Evolutionary conservation across 2,113 vertebrate genomes (phyloP), one percentile per base, ranked within the genome.

Genomic region (Ciconia stormi): DNA sequence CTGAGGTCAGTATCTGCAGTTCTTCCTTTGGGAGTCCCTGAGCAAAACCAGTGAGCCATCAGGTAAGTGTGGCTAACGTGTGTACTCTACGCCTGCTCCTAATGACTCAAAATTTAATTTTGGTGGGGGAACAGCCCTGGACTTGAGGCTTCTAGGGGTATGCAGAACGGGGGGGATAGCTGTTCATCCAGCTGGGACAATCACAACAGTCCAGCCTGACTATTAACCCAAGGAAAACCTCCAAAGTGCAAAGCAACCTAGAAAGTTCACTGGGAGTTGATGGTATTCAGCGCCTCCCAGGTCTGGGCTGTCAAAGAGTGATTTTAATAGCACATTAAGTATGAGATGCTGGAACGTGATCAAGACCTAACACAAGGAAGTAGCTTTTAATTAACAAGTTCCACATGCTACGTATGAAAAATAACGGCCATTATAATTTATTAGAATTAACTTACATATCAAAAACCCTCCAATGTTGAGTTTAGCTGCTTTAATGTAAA

Each of bases 361-460:
- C 91, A 95, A 94, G 91, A 95, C 74, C 91, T 53, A 97, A 85
- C 84, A 92, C 65, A 97, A 92, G 95, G 93, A 97, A 93, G 80
- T 93, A 87, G 73, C 61, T 96, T 94, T 95, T 94, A 95, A 96
- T 97, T 96, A 98, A 97, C 73, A 86, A 94, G 91, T 96, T 96
- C 87, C 95, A 97, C 77, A 91, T 97, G 91, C 87, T 83, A 65
- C 5, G 4, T 77, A 94, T 91, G 92, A 93, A 91, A 96, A 89
- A 32, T 73, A 96, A 83, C 55, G 89, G 44, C 42, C 91, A 72
- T 90, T 90, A 85, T 85, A 95, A 89, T 93, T 85, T 80, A 72
- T 77, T 79, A 89, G 81, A 95, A 95, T 62, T 89, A 94, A 92
- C 52, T 74, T 90, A 91, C 27, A 50, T 53, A 59, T 55, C 69